A percentile compares a stretch with the other conserved stretches of the same genome.
Evolutionary conservation across 2,888 invertebrate species (phyloP).

Genomic region (Erebia palarica): DNA sequence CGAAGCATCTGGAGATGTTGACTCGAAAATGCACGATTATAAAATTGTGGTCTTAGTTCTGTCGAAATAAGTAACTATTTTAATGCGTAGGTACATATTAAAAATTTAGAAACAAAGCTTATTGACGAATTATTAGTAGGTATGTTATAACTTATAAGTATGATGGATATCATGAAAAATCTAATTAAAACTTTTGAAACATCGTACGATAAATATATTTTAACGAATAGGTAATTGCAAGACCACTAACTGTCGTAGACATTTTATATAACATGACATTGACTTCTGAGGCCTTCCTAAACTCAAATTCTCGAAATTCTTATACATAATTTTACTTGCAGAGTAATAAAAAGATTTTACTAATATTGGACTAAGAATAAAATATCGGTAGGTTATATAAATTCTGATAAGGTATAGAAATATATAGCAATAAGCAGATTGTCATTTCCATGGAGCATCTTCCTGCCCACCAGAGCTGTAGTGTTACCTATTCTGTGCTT

Average conservation of each 20-base stretch:
- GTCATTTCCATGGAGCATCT: too few relatives aligned
- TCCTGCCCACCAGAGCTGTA: too few relatives aligned
- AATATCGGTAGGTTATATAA: too few relatives aligned
- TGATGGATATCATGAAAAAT: slow-evolving; percentile 19
- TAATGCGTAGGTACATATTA: neutral
- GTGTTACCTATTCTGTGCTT: too few relatives aligned
- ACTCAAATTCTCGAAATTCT: slow-evolving; percentile 29
- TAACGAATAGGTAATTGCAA: slow-evolving; percentile 26
- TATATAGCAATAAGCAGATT: too few relatives aligned
- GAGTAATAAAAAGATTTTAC: slow-evolving; percentile 8
- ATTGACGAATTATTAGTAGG: neutral
- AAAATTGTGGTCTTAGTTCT: too few relatives aligned
- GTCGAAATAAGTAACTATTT: too few relatives aligned
- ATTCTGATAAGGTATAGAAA: too few relatives aligned
- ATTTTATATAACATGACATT: slow-evolving; percentile 35
- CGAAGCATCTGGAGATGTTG: too few relatives aligned
- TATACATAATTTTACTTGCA: slow-evolving; percentile 30
- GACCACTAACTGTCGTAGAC: slow-evolving; percentile 14
- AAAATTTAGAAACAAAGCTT: neutral
- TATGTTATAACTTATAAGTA: neutral
- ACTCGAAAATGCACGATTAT: too few relatives aligned
- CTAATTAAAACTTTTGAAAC: slow-evolving; percentile 23
- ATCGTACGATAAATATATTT: slow-evolving; percentile 19
- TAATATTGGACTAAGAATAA: slow-evolving; percentile 28
- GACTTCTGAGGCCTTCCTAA: slow-evolving; percentile 32